phyloP scores from a whole-genome alignment of 2,888 invertebrate species.

The Ferdinandea cuprea region DNA sequence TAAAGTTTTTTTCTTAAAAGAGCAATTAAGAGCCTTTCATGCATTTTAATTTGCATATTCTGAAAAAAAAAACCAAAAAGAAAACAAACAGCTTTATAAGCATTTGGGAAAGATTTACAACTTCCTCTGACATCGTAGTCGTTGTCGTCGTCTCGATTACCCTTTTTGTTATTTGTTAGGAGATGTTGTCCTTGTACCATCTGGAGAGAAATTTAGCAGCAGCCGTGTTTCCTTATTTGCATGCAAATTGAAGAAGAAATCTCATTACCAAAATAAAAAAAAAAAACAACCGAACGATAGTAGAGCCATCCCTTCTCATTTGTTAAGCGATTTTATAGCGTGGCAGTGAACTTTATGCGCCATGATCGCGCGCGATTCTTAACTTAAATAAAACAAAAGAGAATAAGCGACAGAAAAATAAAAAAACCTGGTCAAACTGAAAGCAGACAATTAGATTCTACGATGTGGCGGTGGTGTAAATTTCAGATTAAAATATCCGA shows the following conservation, averaged over 20 bases:
- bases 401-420: neutral
- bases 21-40: conserved; percentile 33
- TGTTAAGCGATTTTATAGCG: conserved; percentile 70
- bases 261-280: conserved; percentile 69
- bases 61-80: neutral
- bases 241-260: conserved; percentile 76
- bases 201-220: conserved; percentile 63
- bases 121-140: conserved; percentile 49
- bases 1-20: conserved; percentile 54
- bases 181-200: conserved; percentile 67
- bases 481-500: conserved; percentile 73
- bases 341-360: conserved; percentile 68
- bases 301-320: conserved; percentile 46
- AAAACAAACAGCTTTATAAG: conserved; percentile 32
- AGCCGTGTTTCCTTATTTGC: conserved; percentile 74
- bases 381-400: conserved; percentile 39
- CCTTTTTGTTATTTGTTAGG: conserved; percentile 39
- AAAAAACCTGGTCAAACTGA: conserved; percentile 16
- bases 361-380: conserved; percentile 46
- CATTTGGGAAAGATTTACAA: conserved; percentile 65
- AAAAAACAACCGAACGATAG: neutral
- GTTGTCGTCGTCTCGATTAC: conserved; percentile 57
- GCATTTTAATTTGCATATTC: conserved; percentile 59
- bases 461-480: conserved; percentile 70
- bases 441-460: conserved; percentile 68